A percentile compares a stretch with the other conserved stretches of the same genome.
These are phyloP conservation scores for Sesamia inferens DNA, from an alignment of 2,888 invertebrate species.

Conservation along the genomic window DNA sequence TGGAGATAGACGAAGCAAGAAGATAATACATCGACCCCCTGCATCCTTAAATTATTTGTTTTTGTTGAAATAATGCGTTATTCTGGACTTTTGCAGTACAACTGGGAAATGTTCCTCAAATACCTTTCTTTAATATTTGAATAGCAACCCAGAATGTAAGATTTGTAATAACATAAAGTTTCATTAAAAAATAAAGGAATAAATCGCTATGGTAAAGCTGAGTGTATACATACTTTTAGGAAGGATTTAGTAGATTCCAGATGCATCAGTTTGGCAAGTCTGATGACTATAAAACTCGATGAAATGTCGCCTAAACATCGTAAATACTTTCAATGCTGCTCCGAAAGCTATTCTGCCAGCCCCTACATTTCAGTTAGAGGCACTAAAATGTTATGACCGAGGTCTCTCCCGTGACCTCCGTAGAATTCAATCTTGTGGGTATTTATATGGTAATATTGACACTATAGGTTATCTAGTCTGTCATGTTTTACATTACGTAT, in stretches of 20 bases:
- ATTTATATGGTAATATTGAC: slow-evolving; percentile 39
- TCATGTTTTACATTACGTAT: slow-evolving; percentile 10
- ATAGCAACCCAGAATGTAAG: background rate
- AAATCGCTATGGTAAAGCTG: too few species aligned
- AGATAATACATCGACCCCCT: too few species aligned
- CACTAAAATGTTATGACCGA: slow-evolving; percentile 39
- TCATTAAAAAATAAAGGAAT: too few species aligned
- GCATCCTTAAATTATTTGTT: too few species aligned
- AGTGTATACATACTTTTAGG: too few species aligned
- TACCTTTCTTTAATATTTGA: background rate
- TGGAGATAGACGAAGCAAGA: too few species aligned
- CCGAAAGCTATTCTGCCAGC: slow-evolving; percentile 23
- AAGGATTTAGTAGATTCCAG: background rate
- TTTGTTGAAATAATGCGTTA: too few species aligned
- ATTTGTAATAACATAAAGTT: background rate
- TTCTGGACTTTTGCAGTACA: background rate
- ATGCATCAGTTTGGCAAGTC: background rate
- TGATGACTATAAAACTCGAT: slow-evolving; percentile 15
- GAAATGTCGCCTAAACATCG: slow-evolving; percentile 29
- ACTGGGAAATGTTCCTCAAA: background rate
- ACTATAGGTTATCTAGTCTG: slow-evolving; percentile 12
- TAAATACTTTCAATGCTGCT: slow-evolving; percentile 20
- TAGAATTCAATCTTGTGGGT: slow-evolving; percentile 44
- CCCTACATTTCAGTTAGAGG: slow-evolving; percentile 37
- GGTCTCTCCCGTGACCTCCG: slow-evolving; percentile 32